Evolutionary conservation across 2,888 invertebrate genomes (phyloP).

Genomic region (Amorpha juglandis): DNA sequence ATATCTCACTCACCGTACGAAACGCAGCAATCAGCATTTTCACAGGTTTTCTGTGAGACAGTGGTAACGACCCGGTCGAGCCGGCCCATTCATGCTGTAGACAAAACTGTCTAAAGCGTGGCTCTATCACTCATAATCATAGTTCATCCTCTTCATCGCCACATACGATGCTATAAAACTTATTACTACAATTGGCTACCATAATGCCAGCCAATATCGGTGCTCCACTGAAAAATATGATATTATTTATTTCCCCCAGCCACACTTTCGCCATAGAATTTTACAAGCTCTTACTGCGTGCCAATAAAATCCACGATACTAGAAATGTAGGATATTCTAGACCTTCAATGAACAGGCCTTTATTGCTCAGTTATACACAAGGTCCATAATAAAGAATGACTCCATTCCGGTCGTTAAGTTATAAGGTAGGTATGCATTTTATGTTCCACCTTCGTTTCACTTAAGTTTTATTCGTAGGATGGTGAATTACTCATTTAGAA

Average conservation of each 20-base stretch:
- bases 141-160: too few species aligned
- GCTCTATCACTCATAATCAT: too few species aligned
- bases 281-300: neutral
- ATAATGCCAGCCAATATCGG: neutral
- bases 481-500: constrained; percentile 8
- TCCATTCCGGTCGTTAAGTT: constrained; percentile 1
- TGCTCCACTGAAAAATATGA: neutral
- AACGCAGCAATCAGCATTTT: too few species aligned
- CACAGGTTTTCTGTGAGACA: too few species aligned
- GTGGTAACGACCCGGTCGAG: too few species aligned
- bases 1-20: too few species aligned
- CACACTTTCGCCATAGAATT: constrained; percentile 7
- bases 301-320: neutral
- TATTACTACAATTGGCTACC: neutral
- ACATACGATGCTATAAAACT: too few species aligned
- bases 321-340: constrained; percentile 10
- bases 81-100: too few species aligned
- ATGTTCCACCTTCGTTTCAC: constrained; percentile 2
- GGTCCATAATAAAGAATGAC: constrained; percentile 10
- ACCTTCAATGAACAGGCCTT: neutral
- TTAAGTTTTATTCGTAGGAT: constrained; percentile 11
- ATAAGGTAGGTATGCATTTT: constrained; percentile 6
- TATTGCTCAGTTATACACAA: neutral
- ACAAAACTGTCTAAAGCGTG: too few species aligned
- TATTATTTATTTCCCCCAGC: neutral